These are phyloP conservation scores for Diplogasteroides magnus DNA, from an alignment of 1,140 invertebrate genomes.

Conservation along the genomic window DNA sequence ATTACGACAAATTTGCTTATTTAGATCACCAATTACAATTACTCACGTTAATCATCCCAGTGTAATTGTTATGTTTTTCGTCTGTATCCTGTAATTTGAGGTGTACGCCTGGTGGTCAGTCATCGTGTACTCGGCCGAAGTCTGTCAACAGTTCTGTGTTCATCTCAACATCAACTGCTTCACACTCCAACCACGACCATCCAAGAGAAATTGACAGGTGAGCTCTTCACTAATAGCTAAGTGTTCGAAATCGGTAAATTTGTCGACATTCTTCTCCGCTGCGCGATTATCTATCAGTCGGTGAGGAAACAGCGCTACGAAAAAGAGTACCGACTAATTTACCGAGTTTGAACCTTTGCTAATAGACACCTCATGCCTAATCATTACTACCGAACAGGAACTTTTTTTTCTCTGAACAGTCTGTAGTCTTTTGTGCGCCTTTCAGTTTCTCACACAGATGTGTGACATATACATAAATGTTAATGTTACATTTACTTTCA, in stretches of 20 bases:
- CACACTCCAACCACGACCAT: slow-evolving; percentile 15
- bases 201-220: slow-evolving; percentile 8
- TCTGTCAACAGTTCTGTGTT: slow-evolving; percentile 33
- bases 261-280: no score
- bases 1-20: no score
- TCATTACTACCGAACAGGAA: background rate
- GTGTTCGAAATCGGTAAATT: no score
- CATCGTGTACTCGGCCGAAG: slow-evolving; percentile 28
- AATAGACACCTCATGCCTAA: no score
- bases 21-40: no score
- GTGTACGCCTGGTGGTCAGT: slow-evolving; percentile 47
- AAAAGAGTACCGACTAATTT: no score
- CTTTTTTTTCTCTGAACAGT: slow-evolving; percentile 11
- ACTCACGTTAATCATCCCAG: no score
- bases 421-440: background rate
- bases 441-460: slow-evolving; percentile 7
- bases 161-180: slow-evolving; percentile 37
- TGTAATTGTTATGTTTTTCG: no score
- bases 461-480: no score
- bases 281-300: slow-evolving; percentile 13
- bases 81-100: no score
- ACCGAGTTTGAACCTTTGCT: no score
- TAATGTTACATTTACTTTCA: no score
- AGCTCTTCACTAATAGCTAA: slow-evolving; percentile 6
- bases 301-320: background rate